These are phyloP conservation scores for Aphelocoma coerulescens DNA, from an alignment of 2,113 vertebrate genomes.

Conservation along the genomic window DNA sequence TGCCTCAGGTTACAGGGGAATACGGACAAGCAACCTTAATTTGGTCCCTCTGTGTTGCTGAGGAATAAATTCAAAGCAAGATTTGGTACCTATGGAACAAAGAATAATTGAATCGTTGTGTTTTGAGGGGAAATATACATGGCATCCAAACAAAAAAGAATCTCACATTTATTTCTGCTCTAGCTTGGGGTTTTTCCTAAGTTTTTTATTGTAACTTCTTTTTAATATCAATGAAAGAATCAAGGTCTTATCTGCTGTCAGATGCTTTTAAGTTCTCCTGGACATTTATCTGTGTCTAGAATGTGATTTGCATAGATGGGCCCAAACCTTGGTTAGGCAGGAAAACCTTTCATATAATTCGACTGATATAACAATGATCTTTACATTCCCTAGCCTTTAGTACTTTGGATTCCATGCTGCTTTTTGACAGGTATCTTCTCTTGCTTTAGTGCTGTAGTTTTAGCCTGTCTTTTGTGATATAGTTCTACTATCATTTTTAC, in stretches of 20 bases:
- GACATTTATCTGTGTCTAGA: neutral
- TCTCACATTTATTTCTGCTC: neutral
- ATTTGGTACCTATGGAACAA: neutral
- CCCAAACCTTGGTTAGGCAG: neutral
- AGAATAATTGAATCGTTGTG: neutral
- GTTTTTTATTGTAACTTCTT: neutral
- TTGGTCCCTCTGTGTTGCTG: neutral
- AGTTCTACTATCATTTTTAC: neutral
- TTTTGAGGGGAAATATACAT: neutral
- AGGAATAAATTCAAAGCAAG: neutral
- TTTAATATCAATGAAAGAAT: neutral
- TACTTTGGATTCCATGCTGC: neutral
- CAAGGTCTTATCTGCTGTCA: neutral
- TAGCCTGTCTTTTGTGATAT: neutral
- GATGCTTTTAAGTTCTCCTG: neutral
- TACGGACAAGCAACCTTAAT: neutral
- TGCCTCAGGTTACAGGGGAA: neutral
- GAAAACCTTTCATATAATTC: neutral
- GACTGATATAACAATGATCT: neutral
- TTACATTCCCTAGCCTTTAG: neutral
- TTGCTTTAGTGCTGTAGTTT: neutral
- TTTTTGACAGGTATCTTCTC: neutral
- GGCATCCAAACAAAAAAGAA: neutral
- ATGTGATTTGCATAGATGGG: neutral
- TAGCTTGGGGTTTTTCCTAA: accelerated